Evolutionary conservation across 2,888 invertebrate genomes (phyloP), one percentile per base, ranked within the genome.

Genomic region (Neoscelio sp.): DNA sequence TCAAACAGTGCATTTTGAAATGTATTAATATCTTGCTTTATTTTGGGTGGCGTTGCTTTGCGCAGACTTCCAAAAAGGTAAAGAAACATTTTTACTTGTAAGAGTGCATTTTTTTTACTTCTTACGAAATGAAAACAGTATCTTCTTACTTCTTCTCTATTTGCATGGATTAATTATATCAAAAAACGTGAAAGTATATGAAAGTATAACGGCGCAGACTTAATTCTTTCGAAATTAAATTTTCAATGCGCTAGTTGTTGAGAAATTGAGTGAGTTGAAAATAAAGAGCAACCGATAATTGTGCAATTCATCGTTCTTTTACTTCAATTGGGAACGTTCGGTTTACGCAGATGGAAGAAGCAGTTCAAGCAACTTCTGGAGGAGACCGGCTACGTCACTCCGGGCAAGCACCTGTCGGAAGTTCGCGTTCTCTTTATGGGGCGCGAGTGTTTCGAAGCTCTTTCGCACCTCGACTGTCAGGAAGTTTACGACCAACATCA

Each of bases 401-500:
- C 98, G 0, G 98, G 98, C n/a, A 98, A 98, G 91, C 95, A 96
- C 85, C 91, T 98, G 81, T 94, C 95, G 0, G 98, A 98, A 91
- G 97, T 98, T 30, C 92, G 96, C 56, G 96, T 98, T 1, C 92
- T 98, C 70, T 96, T 99, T 88, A 96, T 98, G 95, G 98, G 98
- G 0, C 93, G 98, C 35, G 98, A 98, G 90, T 98, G 98, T 88
- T 98, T 97, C 90, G 98, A 98, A 91, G 96, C 96, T 7, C 92
- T 99, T 56, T 94, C 96, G 0, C 97, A 97, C 85, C 94, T 95
- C 67, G 98, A 98, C 88, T 96, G 97, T 86, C 96, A 96, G 88
- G 94, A 96, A 85, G 98, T 99, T 83, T 99, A 98, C 90, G 98
- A 98, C 85, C 94, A 96, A 83, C 98, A 98, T 91, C 98, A 99